Evolutionary conservation across 2,888 invertebrate species (phyloP), one percentile per base, ranked within the genome.

Genomic region (Temnothorax ravouxi): DNA sequence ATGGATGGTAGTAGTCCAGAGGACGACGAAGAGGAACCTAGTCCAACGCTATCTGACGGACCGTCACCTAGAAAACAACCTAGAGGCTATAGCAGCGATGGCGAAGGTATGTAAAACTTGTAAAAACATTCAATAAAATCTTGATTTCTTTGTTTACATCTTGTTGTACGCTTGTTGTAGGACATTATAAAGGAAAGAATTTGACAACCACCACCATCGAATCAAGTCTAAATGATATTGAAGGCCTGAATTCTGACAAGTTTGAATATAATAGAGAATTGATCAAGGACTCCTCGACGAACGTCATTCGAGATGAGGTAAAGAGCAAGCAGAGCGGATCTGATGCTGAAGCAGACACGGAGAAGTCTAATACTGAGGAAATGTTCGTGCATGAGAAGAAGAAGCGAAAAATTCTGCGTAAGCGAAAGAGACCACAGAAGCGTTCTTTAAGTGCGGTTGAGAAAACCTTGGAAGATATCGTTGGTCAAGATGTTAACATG

Each of bases 61-160:
- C 96, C 96, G 0, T 96, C 96, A 15, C 96, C 96, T 1, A 95
- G 96, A 61, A 96, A 96, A 93, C 96, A 96, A 92, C 96, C 96
- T 83, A 95, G 96, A 93, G 90, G 92, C 4, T 94, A 94, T 83
- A 91, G 92, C 66, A 93, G 94, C 71, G 94, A 94, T 84, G 93
- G 93, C 29, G 94, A 94, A 89, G 93, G 94, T 94, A 88, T 47
- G 15, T 47, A 15, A 47, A 47, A 1, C 15, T 47, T 47, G n/a
- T 47, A 67, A 56, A 50, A 50, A 50, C 11, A 29, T 66, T 86
- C 66, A 15, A 79, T 75, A 50, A 77, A 50, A 76, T 74, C 9
- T 15, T 44, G n/a, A 1, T 29, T 5, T 61, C 21, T 34, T 29
- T 9, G 0, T 56, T 79, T 15, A 74, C 21, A 59, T 66, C 18